A percentile compares a stretch with the other conserved stretches of the same genome.
These are phyloP conservation scores for Pristionchus maxplancki DNA, from an alignment of 2,888 invertebrate genomes.

Conservation along the genomic window DNA sequence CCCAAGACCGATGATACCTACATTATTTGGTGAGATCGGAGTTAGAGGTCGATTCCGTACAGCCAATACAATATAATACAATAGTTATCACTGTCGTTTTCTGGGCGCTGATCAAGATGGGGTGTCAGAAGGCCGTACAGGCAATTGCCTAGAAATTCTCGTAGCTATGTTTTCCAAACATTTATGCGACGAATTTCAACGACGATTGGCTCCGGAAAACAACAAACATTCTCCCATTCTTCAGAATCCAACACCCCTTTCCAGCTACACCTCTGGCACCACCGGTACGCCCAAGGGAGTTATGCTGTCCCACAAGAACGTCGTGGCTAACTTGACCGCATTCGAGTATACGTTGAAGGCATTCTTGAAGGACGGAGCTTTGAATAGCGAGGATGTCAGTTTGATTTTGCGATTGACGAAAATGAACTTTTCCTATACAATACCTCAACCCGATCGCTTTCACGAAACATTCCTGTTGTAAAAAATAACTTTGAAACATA, in stretches of 20 bases:
- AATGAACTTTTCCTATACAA: no score
- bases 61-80: no score
- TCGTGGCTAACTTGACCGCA: slow-evolving; percentile 81
- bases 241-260: no score
- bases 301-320: slow-evolving; percentile 94
- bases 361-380: slow-evolving; percentile 62
- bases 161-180: no score
- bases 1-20: slow-evolving; percentile 78
- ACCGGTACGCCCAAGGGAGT: slow-evolving; percentile 97
- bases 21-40: slow-evolving; percentile 78
- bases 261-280: slow-evolving; percentile 81
- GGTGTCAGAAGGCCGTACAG: no score
- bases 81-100: no score
- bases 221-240: no score
- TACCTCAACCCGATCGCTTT: background rate
- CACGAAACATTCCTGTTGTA: background rate
- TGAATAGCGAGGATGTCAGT: slow-evolving; percentile 51
- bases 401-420: background rate
- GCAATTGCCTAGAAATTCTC: no score
- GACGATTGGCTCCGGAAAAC: no score
- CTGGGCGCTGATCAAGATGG: no score
- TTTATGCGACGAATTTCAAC: no score
- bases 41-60: no score
- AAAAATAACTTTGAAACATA: background rate
- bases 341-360: slow-evolving; percentile 61